Conservation (phyloP, 2,113 vertebrate genomes). For the Archilochus colubris region DNA sequence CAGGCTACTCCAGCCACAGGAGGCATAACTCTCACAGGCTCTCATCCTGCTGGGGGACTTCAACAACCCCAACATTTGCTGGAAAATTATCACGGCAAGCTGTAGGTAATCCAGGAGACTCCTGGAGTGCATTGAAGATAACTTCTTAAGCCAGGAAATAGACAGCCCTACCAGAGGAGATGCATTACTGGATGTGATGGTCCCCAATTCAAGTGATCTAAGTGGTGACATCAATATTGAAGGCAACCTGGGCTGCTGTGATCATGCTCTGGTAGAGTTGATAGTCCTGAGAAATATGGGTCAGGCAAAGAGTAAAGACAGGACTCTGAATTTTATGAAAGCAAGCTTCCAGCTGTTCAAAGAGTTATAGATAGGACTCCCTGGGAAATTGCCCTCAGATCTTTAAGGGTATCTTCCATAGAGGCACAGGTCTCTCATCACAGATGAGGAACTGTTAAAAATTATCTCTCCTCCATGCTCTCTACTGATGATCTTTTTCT, state of each 20-base stretch:
- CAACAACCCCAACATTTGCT: too few relatives aligned
- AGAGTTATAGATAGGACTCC: background rate
- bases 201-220: too few relatives aligned
- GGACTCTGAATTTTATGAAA: background rate
- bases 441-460: background rate
- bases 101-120: too few relatives aligned
- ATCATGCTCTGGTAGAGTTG: background rate
- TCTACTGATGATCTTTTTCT: background rate
- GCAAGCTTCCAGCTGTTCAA: background rate
- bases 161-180: too few relatives aligned
- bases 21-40: too few relatives aligned
- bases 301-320: background rate
- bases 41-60: too few relatives aligned
- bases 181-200: too few relatives aligned
- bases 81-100: too few relatives aligned
- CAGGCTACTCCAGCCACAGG: too few relatives aligned
- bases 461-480: background rate
- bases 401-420: background rate
- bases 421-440: background rate
- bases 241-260: background rate
- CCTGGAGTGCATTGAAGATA: too few relatives aligned
- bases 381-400: background rate
- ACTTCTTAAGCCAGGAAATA: too few relatives aligned
- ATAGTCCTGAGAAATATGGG: background rate
- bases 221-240: too few relatives aligned